These are phyloP conservation scores for Zaprionus nigranus DNA, from an alignment of 1,140 invertebrate species.

Conservation along the genomic window DNA sequence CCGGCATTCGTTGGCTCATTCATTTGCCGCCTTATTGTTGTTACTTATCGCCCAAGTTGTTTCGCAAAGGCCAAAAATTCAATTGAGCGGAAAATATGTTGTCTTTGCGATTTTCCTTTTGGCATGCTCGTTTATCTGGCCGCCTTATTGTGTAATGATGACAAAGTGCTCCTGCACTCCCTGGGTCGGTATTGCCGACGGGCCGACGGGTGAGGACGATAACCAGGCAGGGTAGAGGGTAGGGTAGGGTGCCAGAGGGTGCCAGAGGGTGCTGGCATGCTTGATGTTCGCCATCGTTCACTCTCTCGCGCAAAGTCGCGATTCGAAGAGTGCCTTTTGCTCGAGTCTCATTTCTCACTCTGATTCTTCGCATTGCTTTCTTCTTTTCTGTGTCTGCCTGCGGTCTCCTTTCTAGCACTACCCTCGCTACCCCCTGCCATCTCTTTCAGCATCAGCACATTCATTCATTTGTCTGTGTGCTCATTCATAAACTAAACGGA, in stretches of 20 bases:
- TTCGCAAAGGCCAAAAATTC: constrained; percentile 75
- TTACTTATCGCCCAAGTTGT: constrained; percentile 76
- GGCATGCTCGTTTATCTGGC: constrained; percentile 50
- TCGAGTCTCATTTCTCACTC: neutral
- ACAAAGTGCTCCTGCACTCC: constrained; percentile 73
- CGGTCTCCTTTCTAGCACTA: constrained; percentile 15
- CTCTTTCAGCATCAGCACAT: constrained; percentile 49
- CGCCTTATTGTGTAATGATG: constrained; percentile 78
- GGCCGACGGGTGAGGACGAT: too few species aligned
- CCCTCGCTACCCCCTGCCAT: constrained; percentile 5
- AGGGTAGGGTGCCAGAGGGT: neutral
- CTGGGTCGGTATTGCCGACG: neutral
- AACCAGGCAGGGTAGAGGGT: too few species aligned
- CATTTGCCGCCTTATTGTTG: constrained; percentile 77
- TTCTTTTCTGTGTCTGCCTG: constrained; percentile 1
- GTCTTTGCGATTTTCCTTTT: constrained; percentile 79
- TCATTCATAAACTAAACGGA: constrained; percentile 74
- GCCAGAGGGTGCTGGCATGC: neutral
- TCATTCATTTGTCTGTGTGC: constrained; percentile 63
- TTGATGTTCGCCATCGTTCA: constrained; percentile 41
- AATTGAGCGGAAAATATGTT: constrained; percentile 82
- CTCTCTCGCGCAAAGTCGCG: neutral
- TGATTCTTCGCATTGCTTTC: constrained; percentile 2
- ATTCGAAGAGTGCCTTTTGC: neutral
- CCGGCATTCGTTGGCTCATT: constrained; percentile 44